These are phyloP conservation scores for Agelastica alni DNA, from an alignment of 2,888 invertebrate genomes.

Conservation along the genomic window DNA sequence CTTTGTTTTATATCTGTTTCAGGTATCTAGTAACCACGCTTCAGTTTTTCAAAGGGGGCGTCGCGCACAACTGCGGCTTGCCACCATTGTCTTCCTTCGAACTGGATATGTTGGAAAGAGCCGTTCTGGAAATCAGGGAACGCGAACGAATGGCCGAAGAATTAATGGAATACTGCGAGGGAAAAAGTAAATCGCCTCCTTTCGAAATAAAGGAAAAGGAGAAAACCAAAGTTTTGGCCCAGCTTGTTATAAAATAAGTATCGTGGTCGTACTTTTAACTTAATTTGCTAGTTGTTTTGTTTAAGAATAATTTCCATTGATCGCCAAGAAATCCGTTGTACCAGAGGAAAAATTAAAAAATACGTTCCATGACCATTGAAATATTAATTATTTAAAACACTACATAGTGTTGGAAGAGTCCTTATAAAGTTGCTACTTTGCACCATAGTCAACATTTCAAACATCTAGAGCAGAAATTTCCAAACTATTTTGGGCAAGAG, in stretches of 20 bases:
- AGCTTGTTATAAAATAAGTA: conserved; percentile 29
- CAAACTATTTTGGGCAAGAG: too few relatives aligned
- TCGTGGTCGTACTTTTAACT: too few relatives aligned
- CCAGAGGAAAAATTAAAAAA: too few relatives aligned
- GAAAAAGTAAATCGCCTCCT: conserved; percentile 31
- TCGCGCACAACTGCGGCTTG: conserved; percentile 58
- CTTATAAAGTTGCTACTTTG: too few relatives aligned
- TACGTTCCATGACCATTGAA: too few relatives aligned
- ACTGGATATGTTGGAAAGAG: conserved; percentile 53
- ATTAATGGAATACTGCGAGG: conserved; percentile 33
- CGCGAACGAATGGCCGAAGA: conserved; percentile 46
- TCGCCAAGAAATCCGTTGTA: too few relatives aligned
- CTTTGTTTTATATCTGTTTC: conserved; percentile 19
- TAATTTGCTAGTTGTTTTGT: too few relatives aligned
- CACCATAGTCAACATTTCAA: too few relatives aligned
- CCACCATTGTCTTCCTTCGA: conserved; percentile 58
- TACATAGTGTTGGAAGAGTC: too few relatives aligned
- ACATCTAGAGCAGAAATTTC: too few relatives aligned
- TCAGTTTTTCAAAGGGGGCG: conserved; percentile 58
- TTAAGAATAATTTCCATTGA: too few relatives aligned
- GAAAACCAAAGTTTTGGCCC: conserved; percentile 32
- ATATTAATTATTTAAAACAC: too few relatives aligned
- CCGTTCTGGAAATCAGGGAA: conserved; percentile 52
- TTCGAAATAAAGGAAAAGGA: conserved; percentile 39
- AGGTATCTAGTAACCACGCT: conserved; percentile 54